phyloP scores from a whole-genome alignment of 1,140 invertebrate species.

The Frieseomelitta varia region DNA sequence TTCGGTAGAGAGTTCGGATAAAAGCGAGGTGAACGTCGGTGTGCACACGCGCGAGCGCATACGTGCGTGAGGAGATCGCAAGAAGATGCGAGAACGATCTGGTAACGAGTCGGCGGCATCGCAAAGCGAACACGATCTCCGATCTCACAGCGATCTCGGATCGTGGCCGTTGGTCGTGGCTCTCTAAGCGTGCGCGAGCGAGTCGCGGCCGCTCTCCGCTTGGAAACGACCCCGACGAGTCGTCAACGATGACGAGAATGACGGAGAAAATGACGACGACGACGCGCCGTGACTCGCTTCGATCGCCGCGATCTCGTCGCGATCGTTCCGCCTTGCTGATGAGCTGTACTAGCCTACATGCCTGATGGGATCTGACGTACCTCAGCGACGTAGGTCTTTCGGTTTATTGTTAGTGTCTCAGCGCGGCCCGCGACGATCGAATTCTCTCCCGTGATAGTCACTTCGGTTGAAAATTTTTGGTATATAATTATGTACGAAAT shows the following conservation, averaged over 20 bases:
- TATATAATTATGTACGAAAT: too few species aligned
- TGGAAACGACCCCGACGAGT: conserved; percentile 2
- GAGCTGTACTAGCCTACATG: neutral
- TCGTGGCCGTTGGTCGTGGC: neutral
- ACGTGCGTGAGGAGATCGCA: conserved; percentile 25
- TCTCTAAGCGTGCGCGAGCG: conserved; percentile 19
- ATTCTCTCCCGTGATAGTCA: neutral
- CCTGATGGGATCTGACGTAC: conserved; percentile 19
- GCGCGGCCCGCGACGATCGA: neutral
- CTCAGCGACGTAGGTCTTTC: neutral
- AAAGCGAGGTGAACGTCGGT: conserved; percentile 5
- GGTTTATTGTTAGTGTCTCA: neutral
- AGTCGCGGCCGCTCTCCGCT: neutral
- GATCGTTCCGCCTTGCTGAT: conserved; percentile 27
- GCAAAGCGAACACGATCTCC: conserved; percentile 59
- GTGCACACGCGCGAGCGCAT: neutral
- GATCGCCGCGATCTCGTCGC: conserved; percentile 23
- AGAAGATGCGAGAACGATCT: conserved; percentile 41
- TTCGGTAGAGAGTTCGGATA: neutral
- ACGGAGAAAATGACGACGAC: conserved; percentile 26
- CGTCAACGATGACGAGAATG: conserved; percentile 40
- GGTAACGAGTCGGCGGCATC: conserved; percentile 54
- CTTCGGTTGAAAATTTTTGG: neutral
- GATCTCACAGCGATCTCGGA: conserved; percentile 51
- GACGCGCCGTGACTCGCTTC: conserved; percentile 31